Base-by-base conservation (phyloP, 1,140 invertebrate genomes). In the Papilio glaucus region DNA sequence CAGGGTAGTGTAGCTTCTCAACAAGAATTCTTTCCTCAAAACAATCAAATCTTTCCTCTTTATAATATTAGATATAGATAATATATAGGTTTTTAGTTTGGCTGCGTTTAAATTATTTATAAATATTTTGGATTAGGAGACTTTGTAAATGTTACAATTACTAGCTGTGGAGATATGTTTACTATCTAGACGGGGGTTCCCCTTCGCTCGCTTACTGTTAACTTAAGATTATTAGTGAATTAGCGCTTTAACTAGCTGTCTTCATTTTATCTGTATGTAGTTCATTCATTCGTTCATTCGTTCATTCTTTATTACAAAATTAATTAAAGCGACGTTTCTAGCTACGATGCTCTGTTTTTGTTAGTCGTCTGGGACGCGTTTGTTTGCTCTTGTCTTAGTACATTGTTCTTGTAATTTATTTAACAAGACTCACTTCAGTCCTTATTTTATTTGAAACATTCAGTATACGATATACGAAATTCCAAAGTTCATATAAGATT, bases 241-340 rank as follows among this genome's bases (percentile, higher is more conserved):
- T 26, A 10, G 9, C 12, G 12, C 9, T 57, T 24, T 10, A 57
- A 4, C 10, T 12, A 26, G 49, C 24, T 21, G 24, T 24, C 18
- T 53, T 53, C 18, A 24, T 57, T 13, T 41, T 13, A 13, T 24
- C 10, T 21, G 10, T 57, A 57, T 12, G 21, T 24, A 12, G n/a
- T 33, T 33, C 6, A 9, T 57, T 57, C 21, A 24, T 57, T 24
- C 1, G 21, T 24, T 53, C n/a, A 12, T 33, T 33, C 6, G 21
- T 57, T 57, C 21, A 24, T 57, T 24, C 1, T 53, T 24, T 53
- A 53, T 24, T 57, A 57, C 9, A 24, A 57, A 57, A 57, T 57
- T 57, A 57, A 57, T 57, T 57, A 57, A 57, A 57, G 21, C 4
- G 49, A 24, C 21, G 9, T 2, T 57, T 57, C 49, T 57, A 57